These are phyloP conservation scores for Cataglyphis rosenhaueri DNA, from an alignment of 2,888 invertebrate genomes.

Conservation along the genomic window DNA sequence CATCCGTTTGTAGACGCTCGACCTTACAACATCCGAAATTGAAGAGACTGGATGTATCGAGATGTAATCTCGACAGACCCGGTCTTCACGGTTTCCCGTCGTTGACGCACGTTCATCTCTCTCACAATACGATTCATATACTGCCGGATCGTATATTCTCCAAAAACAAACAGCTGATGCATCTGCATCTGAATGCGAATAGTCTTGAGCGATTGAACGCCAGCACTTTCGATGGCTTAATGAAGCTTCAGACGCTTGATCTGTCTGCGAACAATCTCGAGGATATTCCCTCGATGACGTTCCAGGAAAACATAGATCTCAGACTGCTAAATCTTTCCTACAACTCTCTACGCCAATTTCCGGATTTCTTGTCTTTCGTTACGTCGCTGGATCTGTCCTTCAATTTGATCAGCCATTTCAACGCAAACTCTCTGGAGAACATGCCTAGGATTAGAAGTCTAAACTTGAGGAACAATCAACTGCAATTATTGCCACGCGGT, in stretches of 20 bases:
- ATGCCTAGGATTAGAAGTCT: constrained; percentile 88
- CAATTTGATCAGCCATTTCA: constrained; percentile 74
- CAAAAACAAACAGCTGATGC: constrained; percentile 88
- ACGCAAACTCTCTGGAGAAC: constrained; percentile 66
- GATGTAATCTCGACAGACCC: constrained; percentile 81
- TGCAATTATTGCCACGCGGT: constrained; percentile 88
- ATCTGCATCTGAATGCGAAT: constrained; percentile 90
- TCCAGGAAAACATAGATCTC: constrained; percentile 88
- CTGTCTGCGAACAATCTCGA: constrained; percentile 90
- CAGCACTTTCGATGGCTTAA: constrained; percentile 88
- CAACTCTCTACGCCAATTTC: constrained; percentile 76
- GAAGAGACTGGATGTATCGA: constrained; percentile 79
- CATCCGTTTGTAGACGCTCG: constrained; percentile 71
- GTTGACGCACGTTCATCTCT: constrained; percentile 87
- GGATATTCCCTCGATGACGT: constrained; percentile 87
- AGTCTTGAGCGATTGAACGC: constrained; percentile 88
- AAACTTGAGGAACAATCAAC: constrained; percentile 89
- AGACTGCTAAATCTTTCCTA: constrained; percentile 88
- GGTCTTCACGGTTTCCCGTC: constrained; percentile 89
- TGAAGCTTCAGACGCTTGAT: constrained; percentile 88
- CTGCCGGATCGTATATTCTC: constrained; percentile 88
- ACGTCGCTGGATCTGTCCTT: constrained; percentile 76
- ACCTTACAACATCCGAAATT: constrained; percentile 78
- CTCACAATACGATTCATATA: constrained; percentile 88
- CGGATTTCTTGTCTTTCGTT: constrained; percentile 70